phyloP scores from a whole-genome alignment of 2,113 vertebrate genomes.

The Stictonetta naevosa region DNA sequence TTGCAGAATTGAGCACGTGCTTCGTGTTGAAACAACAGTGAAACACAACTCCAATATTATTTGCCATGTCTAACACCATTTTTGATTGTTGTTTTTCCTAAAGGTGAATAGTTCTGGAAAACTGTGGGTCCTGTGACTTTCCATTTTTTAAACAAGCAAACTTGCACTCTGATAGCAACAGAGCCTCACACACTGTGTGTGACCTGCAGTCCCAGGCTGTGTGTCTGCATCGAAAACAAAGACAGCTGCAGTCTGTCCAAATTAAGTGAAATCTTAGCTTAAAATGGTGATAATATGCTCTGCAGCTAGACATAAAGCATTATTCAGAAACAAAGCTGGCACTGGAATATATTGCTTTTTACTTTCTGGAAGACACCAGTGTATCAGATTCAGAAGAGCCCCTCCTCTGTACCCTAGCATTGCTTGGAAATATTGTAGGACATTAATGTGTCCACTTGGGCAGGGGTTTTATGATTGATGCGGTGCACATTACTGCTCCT shows the following conservation, averaged over 20 bases:
- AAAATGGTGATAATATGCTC: neutral
- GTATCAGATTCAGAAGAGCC: neutral
- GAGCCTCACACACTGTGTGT: accelerated
- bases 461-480: neutral
- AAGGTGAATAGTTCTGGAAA: neutral
- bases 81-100: neutral
- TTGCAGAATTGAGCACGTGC: accelerated
- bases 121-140: neutral
- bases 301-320: neutral
- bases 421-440: neutral
- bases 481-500: neutral
- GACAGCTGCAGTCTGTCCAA: neutral
- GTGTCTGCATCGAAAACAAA: accelerated
- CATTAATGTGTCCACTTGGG: neutral
- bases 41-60: neutral
- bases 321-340: constrained; percentile 1
- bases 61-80: neutral
- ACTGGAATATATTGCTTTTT: neutral
- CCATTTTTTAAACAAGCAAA: neutral
- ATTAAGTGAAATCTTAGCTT: constrained; percentile 15
- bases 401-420: neutral
- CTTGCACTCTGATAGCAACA: accelerated
- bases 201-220: neutral
- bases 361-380: neutral
- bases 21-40: neutral